A percentile compares a stretch with the other conserved stretches of the same genome.
Evolutionary conservation across 2,113 vertebrate genomes (phyloP).

Genomic region (Cercocebus atys): DNA sequence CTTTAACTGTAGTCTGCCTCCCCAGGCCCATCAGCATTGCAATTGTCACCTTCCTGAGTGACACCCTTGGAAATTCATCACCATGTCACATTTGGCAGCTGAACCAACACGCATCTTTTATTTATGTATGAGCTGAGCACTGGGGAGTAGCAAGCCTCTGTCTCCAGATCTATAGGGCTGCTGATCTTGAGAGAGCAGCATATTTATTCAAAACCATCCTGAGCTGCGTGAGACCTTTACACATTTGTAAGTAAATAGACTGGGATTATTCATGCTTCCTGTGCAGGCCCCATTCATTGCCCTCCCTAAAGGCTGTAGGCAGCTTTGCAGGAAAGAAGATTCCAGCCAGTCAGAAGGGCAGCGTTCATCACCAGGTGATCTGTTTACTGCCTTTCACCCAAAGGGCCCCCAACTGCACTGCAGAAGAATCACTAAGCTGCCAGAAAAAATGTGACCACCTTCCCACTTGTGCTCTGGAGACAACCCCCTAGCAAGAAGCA

Average conservation of each 20-base stretch:
- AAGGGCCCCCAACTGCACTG: background rate
- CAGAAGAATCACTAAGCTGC: background rate
- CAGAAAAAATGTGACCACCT: constrained; percentile 4
- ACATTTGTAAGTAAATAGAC: constrained; percentile 62
- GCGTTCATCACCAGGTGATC: constrained; percentile 21
- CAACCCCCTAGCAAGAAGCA: background rate
- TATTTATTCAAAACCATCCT: constrained; percentile 68
- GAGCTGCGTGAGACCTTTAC: constrained; percentile 55
- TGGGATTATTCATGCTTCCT: constrained; percentile 19
- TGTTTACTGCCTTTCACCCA: constrained; percentile 27
- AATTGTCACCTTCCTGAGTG: constrained; percentile 43
- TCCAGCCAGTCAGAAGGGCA: constrained; percentile 14
- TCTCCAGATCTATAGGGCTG: constrained; percentile 44
- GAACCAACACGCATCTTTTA: constrained; percentile 14
- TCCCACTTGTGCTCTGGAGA: background rate
- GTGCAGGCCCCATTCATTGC: background rate
- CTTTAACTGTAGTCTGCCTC: background rate
- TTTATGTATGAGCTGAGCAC: constrained; percentile 71
- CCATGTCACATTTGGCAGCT: constrained; percentile 57
- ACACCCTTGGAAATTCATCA: constrained; percentile 67
- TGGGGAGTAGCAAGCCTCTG: constrained; percentile 7
- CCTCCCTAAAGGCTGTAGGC: constrained; percentile 27
- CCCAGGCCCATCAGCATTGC: background rate
- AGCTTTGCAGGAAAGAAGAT: background rate
- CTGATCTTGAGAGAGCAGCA: constrained; percentile 33